These are phyloP conservation scores for Masticophis lateralis DNA, from an alignment of 2,797 vertebrate species.

Conservation along the genomic window DNA sequence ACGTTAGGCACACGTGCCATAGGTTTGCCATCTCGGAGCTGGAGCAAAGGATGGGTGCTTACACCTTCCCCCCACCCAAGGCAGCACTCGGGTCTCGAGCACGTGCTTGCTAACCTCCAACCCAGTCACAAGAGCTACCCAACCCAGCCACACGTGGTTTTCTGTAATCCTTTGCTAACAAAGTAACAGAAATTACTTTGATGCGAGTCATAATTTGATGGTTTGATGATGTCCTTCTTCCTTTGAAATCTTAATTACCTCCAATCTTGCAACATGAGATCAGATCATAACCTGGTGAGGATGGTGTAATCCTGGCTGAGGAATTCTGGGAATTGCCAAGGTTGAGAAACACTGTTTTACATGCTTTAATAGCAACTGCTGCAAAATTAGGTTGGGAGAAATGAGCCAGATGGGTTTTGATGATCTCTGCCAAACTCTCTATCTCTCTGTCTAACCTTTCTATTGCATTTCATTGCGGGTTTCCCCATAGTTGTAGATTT, in stretches of 20 bases:
- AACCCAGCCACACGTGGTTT: neutral
- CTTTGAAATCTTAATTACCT: neutral
- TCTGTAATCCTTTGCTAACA: neutral
- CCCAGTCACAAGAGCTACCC: neutral
- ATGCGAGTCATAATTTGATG: neutral
- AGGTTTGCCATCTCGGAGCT: neutral
- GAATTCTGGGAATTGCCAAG: neutral
- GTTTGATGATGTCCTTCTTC: neutral
- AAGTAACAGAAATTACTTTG: neutral
- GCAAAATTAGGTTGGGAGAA: neutral
- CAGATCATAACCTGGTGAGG: neutral
- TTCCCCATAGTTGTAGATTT: accelerated
- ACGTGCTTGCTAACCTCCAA: neutral
- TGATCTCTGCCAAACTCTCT: neutral
- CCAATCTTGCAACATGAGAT: neutral
- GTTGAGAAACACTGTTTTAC: neutral
- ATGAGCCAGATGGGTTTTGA: neutral
- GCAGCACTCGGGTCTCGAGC: neutral
- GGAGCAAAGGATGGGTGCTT: neutral
- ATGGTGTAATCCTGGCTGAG: neutral
- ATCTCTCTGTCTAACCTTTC: too few relatives aligned
- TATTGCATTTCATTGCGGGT: neutral
- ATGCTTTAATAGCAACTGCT: neutral
- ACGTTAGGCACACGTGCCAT: too few relatives aligned
- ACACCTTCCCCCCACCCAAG: neutral